Percentiles rank a stretch among this genome's conserved stretches.
These are phyloP conservation scores for Colinus virginianus DNA, from an alignment of 2,113 vertebrate genomes.

Conservation along the genomic window DNA sequence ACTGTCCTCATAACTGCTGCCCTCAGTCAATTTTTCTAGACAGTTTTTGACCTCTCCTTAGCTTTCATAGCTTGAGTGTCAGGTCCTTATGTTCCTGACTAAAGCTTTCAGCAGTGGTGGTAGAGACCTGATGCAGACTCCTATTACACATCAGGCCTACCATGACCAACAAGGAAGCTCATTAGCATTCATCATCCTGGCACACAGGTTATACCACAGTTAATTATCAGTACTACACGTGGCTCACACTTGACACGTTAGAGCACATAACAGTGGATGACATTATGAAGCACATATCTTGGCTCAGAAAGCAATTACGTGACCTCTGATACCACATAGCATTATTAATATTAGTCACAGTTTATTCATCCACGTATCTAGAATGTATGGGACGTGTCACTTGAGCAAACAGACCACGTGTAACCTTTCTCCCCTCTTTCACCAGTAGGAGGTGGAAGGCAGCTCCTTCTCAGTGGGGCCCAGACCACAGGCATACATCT, in stretches of 20 bases:
- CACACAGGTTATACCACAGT: background rate
- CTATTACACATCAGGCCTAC: background rate
- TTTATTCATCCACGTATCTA: background rate
- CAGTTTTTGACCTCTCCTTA: background rate
- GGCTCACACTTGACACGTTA: background rate
- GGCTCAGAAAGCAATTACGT: background rate
- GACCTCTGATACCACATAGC: background rate
- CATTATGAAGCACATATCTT: background rate
- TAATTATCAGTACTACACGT: fast-evolving
- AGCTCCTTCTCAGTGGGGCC: background rate
- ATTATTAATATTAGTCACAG: background rate
- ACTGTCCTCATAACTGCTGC: background rate
- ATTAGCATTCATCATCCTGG: background rate
- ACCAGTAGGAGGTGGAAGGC: background rate
- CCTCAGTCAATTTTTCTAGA: background rate
- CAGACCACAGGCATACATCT: background rate
- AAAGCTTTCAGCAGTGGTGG: background rate
- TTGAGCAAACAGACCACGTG: background rate
- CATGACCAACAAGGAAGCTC: background rate
- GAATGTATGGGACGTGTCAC: background rate
- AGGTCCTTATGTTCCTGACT: background rate
- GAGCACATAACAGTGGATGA: background rate
- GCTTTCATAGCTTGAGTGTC: background rate
- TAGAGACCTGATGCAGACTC: background rate
- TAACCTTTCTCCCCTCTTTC: background rate